Evolutionary conservation across 2,888 invertebrate species (phyloP).

Genomic region (Leptopilina drosophilae): DNA sequence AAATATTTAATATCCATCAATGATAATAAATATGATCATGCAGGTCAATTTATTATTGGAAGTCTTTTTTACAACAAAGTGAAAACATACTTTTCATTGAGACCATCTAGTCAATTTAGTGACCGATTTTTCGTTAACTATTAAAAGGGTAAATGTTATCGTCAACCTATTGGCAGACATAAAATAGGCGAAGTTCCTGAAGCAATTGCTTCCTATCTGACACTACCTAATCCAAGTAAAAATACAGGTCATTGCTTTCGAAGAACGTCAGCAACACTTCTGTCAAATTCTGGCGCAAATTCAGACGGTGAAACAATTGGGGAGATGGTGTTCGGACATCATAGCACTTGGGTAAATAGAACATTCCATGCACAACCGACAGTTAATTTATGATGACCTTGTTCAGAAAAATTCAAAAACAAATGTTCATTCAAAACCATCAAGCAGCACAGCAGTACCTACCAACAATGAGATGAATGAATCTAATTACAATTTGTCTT

Average conservation of each 20-base stretch:
- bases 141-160: constrained; percentile 41
- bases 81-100: too few relatives aligned
- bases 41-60: too few relatives aligned
- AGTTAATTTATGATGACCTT: background rate
- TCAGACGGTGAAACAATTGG: constrained; percentile 44
- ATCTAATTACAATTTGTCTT: background rate
- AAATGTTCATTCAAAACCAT: background rate
- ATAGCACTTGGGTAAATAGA: constrained; percentile 33
- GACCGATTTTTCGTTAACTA: too few relatives aligned
- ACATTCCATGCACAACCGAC: background rate
- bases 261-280: constrained; percentile 54
- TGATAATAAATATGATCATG: too few relatives aligned
- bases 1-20: too few relatives aligned
- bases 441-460: background rate
- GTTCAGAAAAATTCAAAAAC: background rate
- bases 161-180: constrained; percentile 52
- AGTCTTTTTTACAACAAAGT: too few relatives aligned
- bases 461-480: background rate
- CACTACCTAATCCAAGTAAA: constrained; percentile 43
- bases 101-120: too few relatives aligned
- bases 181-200: constrained; percentile 52
- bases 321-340: constrained; percentile 51
- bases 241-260: constrained; percentile 55
- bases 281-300: constrained; percentile 54
- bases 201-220: constrained; percentile 53